A percentile compares a stretch with the other conserved stretches of the same genome.
Evolutionary conservation across 2,888 invertebrate species (phyloP).

Genomic region (Harpalus rufipes): DNA sequence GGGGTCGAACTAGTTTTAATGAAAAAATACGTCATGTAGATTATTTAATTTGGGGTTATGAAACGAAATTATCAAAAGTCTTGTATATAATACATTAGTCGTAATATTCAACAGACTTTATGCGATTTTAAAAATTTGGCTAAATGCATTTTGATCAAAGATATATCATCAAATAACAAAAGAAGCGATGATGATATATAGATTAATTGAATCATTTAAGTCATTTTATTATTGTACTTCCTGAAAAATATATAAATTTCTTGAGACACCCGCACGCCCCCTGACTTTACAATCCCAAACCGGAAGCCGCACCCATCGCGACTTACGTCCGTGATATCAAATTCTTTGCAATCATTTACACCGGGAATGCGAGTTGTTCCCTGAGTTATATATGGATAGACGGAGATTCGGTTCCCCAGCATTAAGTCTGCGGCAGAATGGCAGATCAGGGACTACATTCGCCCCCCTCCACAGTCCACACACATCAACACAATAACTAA

Average conservation of each 20-base stretch:
- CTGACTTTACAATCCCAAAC: conserved; percentile 68
- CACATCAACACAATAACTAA: conserved; percentile 41
- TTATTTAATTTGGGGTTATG: too few species aligned
- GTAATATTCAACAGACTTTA: too few species aligned
- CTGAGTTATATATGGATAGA: conserved; percentile 95
- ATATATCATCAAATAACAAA: too few species aligned
- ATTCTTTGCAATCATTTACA: conserved; percentile 95
- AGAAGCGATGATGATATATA: too few species aligned
- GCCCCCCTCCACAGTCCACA: conserved; percentile 68
- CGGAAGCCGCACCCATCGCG: conserved; percentile 68
- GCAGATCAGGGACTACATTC: conserved; percentile 68
- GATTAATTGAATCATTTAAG: too few species aligned
- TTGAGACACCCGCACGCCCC: conserved; percentile 71
- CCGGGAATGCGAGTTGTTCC: conserved; percentile 96
- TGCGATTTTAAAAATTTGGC: too few species aligned
- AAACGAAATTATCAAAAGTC: too few species aligned
- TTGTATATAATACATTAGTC: too few species aligned
- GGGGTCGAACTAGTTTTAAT: too few species aligned
- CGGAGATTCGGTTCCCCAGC: conserved; percentile 90
- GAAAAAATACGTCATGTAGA: too few species aligned
- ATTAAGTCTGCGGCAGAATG: conserved; percentile 84
- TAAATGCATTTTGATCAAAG: too few species aligned
- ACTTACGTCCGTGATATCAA: conserved; percentile 93
- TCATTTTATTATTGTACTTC: conserved; percentile 3
- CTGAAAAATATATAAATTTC: conserved; percentile 50